Base-by-base conservation (phyloP, 2,888 invertebrate species). In the Cosmorhoe ocellata region DNA sequence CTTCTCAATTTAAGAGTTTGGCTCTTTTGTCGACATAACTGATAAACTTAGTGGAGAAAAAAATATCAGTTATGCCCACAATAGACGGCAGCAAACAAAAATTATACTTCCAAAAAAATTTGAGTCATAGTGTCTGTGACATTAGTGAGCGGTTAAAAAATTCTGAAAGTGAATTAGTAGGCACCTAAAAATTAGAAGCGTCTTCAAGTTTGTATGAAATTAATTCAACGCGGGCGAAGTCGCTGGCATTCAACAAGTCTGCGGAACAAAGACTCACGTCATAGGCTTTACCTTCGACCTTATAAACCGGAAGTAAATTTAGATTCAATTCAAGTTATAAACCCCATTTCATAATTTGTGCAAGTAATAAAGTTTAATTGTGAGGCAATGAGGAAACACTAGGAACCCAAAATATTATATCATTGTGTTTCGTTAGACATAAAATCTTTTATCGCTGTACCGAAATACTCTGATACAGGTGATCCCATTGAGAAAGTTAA, bases 251-350 rank as follows among this genome's bases (percentile, higher is more conserved):
- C 9, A 1, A 18, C 6, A 30, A 32, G 33, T 42, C 24, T 42
- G 12, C 71, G 72, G 72, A 79, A 80, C 79, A 78, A 76, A 76
- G 76, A 70, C 66, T 62, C 47, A 44, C 59, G 64, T 69, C 67
- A 79, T 66, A 74, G 75, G 70, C 67, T 71, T 36, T 61, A 43
- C 48, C 46, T 37, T 28, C 45, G 64, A 64, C 76, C 76, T 68
- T 71, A 71, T 64, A 69, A 58, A 61, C 57, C 57, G 50, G 58
- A 66, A 53, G 42, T 10, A 33, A 12, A 31, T 32, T 44, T 14
- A 26, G 30, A 31, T 14, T 36, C 27, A 37, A 42, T 44, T 44
- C 13, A 40, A 40, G 30, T 30, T 28, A 27, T 44, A 13, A 33
- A 38, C 27, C 33, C 4, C 38, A 38, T 38, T 40, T 40, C 40